phyloP scores from a whole-genome alignment of 2,888 invertebrate species.

The Drepanosiphum platanoidis region DNA sequence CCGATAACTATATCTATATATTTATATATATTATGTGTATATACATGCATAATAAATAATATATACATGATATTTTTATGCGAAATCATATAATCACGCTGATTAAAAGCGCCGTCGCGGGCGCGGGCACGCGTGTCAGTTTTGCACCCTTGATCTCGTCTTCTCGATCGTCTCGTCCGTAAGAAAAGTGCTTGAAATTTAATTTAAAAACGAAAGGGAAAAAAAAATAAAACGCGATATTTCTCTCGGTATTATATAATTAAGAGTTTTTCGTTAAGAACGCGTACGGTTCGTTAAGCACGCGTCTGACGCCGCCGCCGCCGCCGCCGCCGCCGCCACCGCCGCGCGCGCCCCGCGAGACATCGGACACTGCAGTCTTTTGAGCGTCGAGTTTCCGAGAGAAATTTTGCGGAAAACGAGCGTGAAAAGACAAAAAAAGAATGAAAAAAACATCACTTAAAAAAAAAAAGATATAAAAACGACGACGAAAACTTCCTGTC shows the following conservation, averaged over 20 bases:
- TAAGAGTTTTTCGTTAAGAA: conserved; percentile 46
- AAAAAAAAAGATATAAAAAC: neutral
- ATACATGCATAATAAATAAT: no score
- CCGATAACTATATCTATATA: neutral
- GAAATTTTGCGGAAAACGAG: neutral
- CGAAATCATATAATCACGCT: conserved; percentile 23
- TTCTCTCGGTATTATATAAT: conserved; percentile 31
- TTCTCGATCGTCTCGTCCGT: neutral
- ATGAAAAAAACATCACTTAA: neutral
- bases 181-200: neutral
- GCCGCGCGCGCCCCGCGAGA: neutral
- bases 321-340: neutral
- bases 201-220: conserved; percentile 13
- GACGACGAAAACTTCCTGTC: neutral
- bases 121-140: neutral
- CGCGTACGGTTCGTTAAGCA: conserved; percentile 54
- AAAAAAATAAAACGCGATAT: neutral
- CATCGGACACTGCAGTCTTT: conserved; percentile 48
- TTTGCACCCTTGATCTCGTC: conserved; percentile 48
- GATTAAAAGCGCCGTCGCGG: conserved; percentile 26
- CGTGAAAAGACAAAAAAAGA: neutral
- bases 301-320: neutral
- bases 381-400: conserved; percentile 41
- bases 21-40: no score
- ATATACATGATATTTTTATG: neutral